phyloP scores from a whole-genome alignment of 2,888 invertebrate genomes.

The Eupithecia insigniata region DNA sequence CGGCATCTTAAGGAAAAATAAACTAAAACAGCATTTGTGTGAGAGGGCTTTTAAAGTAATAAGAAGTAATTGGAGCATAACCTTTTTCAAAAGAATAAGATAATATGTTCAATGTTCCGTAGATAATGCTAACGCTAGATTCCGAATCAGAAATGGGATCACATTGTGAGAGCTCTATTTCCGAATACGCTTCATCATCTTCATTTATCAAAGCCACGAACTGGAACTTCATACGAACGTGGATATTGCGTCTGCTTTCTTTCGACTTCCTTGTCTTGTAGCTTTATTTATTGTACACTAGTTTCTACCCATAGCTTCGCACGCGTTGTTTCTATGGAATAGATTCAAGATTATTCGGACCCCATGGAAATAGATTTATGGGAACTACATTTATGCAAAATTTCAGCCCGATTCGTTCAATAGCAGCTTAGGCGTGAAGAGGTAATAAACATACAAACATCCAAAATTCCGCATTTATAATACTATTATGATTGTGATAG shows the following conservation, averaged over 20 bases:
- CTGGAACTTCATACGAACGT: conserved; percentile 25
- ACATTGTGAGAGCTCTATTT: conserved; percentile 37
- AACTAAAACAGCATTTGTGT: not conserved
- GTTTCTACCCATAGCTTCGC: no score
- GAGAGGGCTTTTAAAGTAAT: not conserved
- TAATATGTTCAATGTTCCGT: conserved; percentile 30
- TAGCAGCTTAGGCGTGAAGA: no score
- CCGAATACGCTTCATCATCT: conserved; percentile 35
- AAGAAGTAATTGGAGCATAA: conserved; percentile 15
- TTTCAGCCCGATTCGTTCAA: no score
- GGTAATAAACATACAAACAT: no score
- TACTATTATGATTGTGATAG: no score
- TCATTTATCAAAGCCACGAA: conserved; percentile 37
- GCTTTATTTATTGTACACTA: not conserved
- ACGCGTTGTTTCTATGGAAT: no score
- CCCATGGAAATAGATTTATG: no score
- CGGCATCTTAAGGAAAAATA: not conserved
- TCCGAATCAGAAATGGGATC: conserved; percentile 34
- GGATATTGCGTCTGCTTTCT: conserved; percentile 17
- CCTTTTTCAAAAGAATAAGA: conserved; percentile 33
- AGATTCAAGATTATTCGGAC: no score
- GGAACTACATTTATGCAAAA: no score
- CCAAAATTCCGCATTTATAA: no score
- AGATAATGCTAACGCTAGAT: conserved; percentile 25
- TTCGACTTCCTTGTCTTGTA: not conserved